A percentile compares a stretch with the other conserved stretches of the same genome.
These are phyloP conservation scores for Vollenhovia emeryi DNA, from an alignment of 1,140 invertebrate species.

Conservation along the genomic window DNA sequence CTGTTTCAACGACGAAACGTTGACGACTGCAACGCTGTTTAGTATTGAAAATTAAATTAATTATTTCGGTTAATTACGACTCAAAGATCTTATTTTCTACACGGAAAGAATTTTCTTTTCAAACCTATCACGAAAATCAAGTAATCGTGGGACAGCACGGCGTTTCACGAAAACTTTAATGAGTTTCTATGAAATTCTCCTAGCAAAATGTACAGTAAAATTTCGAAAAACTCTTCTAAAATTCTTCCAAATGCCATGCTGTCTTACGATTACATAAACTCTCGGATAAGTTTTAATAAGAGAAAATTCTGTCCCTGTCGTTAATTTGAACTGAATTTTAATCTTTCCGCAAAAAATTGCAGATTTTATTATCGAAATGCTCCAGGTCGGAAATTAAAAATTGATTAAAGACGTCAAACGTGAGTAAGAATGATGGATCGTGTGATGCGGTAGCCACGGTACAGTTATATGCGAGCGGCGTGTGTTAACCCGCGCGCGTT, in stretches of 20 bases:
- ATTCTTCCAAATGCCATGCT: too few relatives aligned
- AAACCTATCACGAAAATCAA: too few relatives aligned
- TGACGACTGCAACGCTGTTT: background rate
- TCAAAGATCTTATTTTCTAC: background rate
- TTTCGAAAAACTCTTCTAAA: too few relatives aligned
- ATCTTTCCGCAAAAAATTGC: background rate
- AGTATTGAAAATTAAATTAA: background rate
- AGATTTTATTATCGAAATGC: background rate
- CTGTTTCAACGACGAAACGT: background rate
- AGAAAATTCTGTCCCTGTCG: too few relatives aligned
- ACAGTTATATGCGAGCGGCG: constrained; percentile 29
- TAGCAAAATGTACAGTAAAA: too few relatives aligned
- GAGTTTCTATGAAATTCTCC: too few relatives aligned
- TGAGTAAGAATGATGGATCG: background rate
- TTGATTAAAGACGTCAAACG: background rate
- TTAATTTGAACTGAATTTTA: background rate
- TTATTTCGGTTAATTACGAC: background rate
- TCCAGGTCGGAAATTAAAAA: background rate
- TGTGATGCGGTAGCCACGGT: background rate
- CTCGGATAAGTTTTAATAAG: too few relatives aligned
- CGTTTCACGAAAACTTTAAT: too few relatives aligned
- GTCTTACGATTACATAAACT: too few relatives aligned
- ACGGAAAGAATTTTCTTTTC: too few relatives aligned
- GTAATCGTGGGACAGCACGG: too few relatives aligned
- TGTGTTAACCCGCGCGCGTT: constrained; percentile 27